These are phyloP conservation scores for Coelinius sp. DNA, from an alignment of 2,888 invertebrate genomes.

Conservation along the genomic window DNA sequence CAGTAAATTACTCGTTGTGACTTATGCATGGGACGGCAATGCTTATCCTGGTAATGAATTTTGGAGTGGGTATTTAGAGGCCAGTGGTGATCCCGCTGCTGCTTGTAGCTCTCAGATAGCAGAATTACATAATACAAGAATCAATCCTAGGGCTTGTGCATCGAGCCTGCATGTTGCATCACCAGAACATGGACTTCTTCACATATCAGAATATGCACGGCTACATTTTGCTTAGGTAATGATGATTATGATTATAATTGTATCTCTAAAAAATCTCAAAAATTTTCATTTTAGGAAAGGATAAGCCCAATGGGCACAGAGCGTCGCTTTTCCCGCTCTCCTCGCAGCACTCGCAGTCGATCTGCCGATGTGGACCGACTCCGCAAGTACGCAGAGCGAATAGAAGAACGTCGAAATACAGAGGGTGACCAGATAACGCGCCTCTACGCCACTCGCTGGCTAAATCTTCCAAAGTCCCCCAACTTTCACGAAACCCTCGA, in stretches of 20 bases:
- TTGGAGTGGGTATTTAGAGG: conserved; percentile 74
- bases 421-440: conserved; percentile 51
- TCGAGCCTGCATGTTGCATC: conserved; percentile 73
- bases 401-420: conserved; percentile 61
- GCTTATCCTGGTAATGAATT: conserved; percentile 81
- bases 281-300: conserved; percentile 45
- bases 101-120: conserved; percentile 76
- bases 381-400: conserved; percentile 60
- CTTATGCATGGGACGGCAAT: conserved; percentile 83
- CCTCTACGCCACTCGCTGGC: conserved; percentile 52
- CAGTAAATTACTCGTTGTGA: conserved; percentile 74
- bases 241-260: neutral
- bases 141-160: conserved; percentile 73
- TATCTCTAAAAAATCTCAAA: conserved; percentile 3
- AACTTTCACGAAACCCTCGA: neutral
- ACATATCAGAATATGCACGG: conserved; percentile 65
- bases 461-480: conserved; percentile 46
- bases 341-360: conserved; percentile 62
- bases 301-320: conserved; percentile 53
- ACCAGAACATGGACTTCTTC: conserved; percentile 63
- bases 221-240: conserved; percentile 66
- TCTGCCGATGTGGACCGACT: conserved; percentile 64
- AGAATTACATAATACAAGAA: conserved; percentile 76
- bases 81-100: conserved; percentile 77
- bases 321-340: conserved; percentile 59